Base-by-base conservation (phyloP, 1,140 invertebrate genomes). In the Sminthurinus signatus region DNA sequence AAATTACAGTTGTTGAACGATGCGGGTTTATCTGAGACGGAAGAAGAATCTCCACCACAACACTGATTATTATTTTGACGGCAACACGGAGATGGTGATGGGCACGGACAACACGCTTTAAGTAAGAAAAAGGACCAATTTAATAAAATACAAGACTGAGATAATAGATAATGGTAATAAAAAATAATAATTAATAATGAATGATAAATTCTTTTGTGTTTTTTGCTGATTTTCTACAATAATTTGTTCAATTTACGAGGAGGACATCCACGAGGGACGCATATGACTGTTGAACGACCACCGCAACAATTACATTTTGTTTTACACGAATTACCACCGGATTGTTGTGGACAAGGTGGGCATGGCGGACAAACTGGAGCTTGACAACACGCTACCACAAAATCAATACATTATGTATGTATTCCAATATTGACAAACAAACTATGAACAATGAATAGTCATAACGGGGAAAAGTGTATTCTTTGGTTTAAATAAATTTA, bases 1-100 rank as follows among this genome's bases (percentile, higher is more conserved):
- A 56, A 56, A 23, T 56, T 56, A 31, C 54, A 56, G 23, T 56
- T 56, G 36, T 56, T 56, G 21, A 56, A 56, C 2, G 31, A 56
- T 17, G 54, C 10, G 8, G 54, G 54, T 21, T 56, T 56, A 2
- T 56, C 54, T 5, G 15, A 4, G 29, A 2, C 27, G 3, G 54
- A n/a, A n/a, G n/a, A n/a, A n/a, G n/a, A n/a, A 23, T 31, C 50
- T 19, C 17, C 23, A 10, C 23, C 8, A 21, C 50, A 52, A 31
- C 50, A 52, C 5, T 17, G 10, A 19, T 17, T 17, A 19, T 48
- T 17, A 19, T 10, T 14, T 14, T 10, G 25, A 10, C 8, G 23
- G 27, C 51, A 54, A 15, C 54, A 32, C 3, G 54, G 54, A 10
- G 17, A 25, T 36, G n/a, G 23, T 10, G 29, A 56, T 21, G 29